These are phyloP conservation scores for Lamprotornis superbus DNA, from an alignment of 2,113 vertebrate species.

Conservation along the genomic window DNA sequence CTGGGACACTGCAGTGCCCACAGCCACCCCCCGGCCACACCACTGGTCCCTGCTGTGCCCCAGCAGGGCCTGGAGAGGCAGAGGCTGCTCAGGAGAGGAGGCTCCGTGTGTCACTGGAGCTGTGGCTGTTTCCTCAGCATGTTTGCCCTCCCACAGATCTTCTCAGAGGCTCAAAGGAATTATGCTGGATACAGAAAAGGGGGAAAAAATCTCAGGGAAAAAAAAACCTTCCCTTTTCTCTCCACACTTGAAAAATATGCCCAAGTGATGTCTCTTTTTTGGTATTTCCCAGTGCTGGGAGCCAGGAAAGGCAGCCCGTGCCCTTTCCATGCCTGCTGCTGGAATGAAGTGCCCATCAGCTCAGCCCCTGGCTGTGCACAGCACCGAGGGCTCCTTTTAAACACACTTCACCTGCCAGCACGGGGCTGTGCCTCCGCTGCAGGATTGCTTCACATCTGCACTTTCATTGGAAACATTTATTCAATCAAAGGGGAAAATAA, in stretches of 20 bases:
- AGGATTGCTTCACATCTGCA: slow-evolving; percentile 75
- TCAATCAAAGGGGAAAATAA: slow-evolving; percentile 96
- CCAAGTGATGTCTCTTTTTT: slow-evolving; percentile 35
- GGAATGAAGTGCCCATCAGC: slow-evolving; percentile 76
- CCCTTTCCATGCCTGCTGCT: slow-evolving; percentile 53
- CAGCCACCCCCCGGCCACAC: background rate
- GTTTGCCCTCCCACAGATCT: background rate
- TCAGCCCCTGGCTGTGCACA: slow-evolving; percentile 82
- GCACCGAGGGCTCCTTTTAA: slow-evolving; percentile 86
- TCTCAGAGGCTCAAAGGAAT: background rate
- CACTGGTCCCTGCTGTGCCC: accelerated
- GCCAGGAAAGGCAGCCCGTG: slow-evolving; percentile 71
- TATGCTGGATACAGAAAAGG: background rate
- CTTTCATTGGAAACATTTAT: slow-evolving; percentile 84
- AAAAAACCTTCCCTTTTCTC: background rate
- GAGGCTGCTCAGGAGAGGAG: background rate
- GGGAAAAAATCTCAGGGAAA: background rate
- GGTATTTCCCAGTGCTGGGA: slow-evolving; percentile 72
- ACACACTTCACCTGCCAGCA: slow-evolving; percentile 87
- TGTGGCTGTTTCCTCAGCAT: background rate
- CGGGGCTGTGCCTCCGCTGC: background rate
- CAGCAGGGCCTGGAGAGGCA: accelerated
- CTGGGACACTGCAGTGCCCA: accelerated
- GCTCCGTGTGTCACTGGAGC: background rate
- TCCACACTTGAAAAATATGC: background rate